Conservation (phyloP, 2,113 vertebrate species). For the Epinephelus cyanopodus region DNA sequence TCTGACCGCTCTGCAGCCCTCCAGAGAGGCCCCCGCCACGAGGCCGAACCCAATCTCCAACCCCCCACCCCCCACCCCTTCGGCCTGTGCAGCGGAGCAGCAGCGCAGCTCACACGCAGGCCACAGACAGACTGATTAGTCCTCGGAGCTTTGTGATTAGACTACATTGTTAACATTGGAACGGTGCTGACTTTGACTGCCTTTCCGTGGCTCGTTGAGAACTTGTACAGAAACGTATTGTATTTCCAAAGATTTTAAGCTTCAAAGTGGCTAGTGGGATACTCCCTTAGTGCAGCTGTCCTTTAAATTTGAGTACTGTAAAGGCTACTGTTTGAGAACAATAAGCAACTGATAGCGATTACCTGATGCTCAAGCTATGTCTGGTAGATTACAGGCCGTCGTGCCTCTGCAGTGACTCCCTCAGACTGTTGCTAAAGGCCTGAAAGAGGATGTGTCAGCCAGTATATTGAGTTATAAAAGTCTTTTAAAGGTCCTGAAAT, state of each 20-base stretch:
- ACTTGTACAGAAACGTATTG: slow-evolving; percentile 37
- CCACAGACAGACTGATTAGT: slow-evolving; percentile 76
- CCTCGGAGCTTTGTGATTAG: slow-evolving; percentile 71
- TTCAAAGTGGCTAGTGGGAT: slow-evolving; percentile 40
- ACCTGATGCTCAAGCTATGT: slow-evolving; percentile 17
- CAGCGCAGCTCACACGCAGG: slow-evolving; percentile 44
- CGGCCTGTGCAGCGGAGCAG: slow-evolving; percentile 20
- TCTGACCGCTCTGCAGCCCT: slow-evolving; percentile 24
- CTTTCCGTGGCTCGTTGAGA: slow-evolving; percentile 42
- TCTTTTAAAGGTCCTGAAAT: slow-evolving; percentile 9
- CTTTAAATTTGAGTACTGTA: slow-evolving; percentile 16
- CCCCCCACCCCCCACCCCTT: neutral
- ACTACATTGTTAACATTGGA: slow-evolving; percentile 72
- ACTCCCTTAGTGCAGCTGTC: slow-evolving; percentile 31
- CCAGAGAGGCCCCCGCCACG: slow-evolving; percentile 4
- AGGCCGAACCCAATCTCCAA: neutral
- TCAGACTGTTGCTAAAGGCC: neutral
- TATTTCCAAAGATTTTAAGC: slow-evolving; percentile 44
- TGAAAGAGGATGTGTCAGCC: neutral
- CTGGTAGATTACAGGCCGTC: neutral
- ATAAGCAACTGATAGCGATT: slow-evolving; percentile 6
- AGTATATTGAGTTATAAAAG: slow-evolving; percentile 10
- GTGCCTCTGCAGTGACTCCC: neutral
- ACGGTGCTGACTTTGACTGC: slow-evolving; percentile 20
- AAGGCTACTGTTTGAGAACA: slow-evolving; percentile 56